Evolutionary conservation across 1,140 invertebrate genomes (phyloP), one percentile per base, ranked within the genome.

Genomic region (Cardiocondyla obscurior): DNA sequence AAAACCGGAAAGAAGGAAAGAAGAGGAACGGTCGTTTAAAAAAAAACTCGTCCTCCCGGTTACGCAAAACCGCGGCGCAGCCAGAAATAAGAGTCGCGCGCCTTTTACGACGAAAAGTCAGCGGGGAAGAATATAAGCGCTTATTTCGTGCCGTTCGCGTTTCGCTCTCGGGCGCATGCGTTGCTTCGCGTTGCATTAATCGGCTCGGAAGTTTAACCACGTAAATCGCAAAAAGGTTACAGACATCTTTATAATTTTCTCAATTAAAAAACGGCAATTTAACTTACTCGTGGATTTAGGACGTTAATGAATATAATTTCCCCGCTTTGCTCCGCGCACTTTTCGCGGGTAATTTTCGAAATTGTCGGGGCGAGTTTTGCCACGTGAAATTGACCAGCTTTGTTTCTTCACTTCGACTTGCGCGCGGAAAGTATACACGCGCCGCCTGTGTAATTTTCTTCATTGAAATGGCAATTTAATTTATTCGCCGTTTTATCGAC

Each of bases 41-140:
- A 83, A 89, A 88, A 89, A 89, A 91, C 89, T 90, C 82, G 88
- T 89, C 84, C 33, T 89, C 84, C 70, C 85, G 88, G 86, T 91
- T 90, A 88, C 88, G 87, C 85, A 87, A 90, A 90, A 33, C 8
- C n/a, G 22, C 42, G 36, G 60, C n/a, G 55, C 49, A 19, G 28
- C 30, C 36, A 30, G 46, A 64, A 84, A 77, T 77, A 64, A 81
- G 73, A 69, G 33, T 62, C 77, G 25, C 22, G 16, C 39, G 36
- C 30, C 44, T 36, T 82, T 57, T 64, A 16, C 33, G 14, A 46
- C 30, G 74, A 82, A 85, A 86, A 83, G 58, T 12, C 58, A 19
- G 16, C 58, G 51, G 49, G 55, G 62, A 60, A 58, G 74, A 85
- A 3, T 30, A 16, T n/a, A n/a, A n/a, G 36, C 49, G 36, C 8